These are phyloP conservation scores for Trachelus iudaicus DNA, from an alignment of 2,888 invertebrate genomes.

Conservation along the genomic window DNA sequence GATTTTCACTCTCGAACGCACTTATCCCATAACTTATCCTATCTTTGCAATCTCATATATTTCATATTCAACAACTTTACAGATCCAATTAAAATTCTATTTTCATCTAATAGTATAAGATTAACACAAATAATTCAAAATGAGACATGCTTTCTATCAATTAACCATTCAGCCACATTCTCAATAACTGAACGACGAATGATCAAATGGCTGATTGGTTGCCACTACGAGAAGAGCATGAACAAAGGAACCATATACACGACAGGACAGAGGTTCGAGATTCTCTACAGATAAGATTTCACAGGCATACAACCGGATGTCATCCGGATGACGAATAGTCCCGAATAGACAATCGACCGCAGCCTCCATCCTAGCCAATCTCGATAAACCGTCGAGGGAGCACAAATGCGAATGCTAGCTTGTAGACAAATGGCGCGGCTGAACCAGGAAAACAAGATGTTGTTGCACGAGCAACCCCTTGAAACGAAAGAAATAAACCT, in stretches of 20 bases:
- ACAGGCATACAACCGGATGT: not conserved
- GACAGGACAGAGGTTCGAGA: not conserved
- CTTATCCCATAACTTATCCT: no score
- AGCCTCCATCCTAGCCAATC: not conserved
- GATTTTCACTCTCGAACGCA: no score
- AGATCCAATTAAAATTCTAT: not conserved
- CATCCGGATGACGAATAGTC: not conserved
- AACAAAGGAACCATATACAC: not conserved
- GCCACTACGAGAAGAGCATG: not conserved
- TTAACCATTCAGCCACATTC: not conserved
- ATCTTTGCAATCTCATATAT: not conserved
- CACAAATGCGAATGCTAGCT: not conserved
- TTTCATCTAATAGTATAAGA: no score
- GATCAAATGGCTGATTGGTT: not conserved
- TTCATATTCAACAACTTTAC: not conserved
- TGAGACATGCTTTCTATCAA: no score
- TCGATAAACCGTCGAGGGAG: conserved; percentile 5
- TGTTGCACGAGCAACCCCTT: not conserved
- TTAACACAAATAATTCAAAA: no score
- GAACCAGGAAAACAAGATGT: conserved; percentile 6
- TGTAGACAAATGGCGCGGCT: not conserved
- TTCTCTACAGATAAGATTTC: not conserved
- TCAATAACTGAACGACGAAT: not conserved
- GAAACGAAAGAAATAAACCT: not conserved
- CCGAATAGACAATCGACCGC: not conserved